Percentiles rank a stretch among this genome's conserved stretches.
phyloP scores from a whole-genome alignment of 2,888 invertebrate species.

The Lissonota sp. region DNA sequence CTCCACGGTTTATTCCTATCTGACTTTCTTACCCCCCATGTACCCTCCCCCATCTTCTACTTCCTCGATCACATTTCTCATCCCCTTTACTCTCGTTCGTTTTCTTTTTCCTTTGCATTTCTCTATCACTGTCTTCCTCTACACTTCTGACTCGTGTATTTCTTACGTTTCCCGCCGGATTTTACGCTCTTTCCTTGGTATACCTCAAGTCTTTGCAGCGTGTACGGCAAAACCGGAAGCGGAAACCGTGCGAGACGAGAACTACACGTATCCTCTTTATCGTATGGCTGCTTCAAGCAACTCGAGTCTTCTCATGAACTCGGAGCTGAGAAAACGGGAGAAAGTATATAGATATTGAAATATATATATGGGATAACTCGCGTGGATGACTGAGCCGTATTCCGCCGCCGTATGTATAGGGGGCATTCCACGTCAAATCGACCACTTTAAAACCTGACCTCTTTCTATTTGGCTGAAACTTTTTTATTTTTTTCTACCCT shows the following conservation, averaged over 20 bases:
- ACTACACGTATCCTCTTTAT: constrained; percentile 38
- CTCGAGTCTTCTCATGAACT: constrained; percentile 3
- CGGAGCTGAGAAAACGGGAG: constrained; percentile 33
- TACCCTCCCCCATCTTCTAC: constrained; percentile 12
- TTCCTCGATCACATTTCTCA: constrained; percentile 57
- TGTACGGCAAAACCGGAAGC: constrained; percentile 69
- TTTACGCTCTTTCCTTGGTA: constrained; percentile 39
- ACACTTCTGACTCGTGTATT: constrained; percentile 20
- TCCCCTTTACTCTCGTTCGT: constrained; percentile 48
- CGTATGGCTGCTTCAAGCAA: constrained; percentile 16
- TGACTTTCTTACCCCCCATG: constrained; percentile 29
- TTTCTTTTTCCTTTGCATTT: constrained; percentile 39
- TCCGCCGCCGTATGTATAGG: neutral
- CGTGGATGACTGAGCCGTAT: constrained; percentile 51
- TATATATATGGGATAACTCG: constrained; percentile 47
- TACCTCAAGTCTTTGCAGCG: constrained; percentile 32
- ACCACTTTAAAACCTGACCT: no score
- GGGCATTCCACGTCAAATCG: no score
- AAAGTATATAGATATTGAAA: constrained; percentile 37
- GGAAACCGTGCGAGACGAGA: constrained; percentile 75
- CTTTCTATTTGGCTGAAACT: no score
- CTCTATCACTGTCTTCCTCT: neutral
- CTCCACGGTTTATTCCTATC: constrained; percentile 50
- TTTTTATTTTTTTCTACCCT: no score
- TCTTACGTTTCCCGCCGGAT: constrained; percentile 33